Percentiles rank a stretch among this genome's conserved stretches.
Conservation (phyloP, 2,113 vertebrate species). For the Paralichthys olivaceus region DNA sequence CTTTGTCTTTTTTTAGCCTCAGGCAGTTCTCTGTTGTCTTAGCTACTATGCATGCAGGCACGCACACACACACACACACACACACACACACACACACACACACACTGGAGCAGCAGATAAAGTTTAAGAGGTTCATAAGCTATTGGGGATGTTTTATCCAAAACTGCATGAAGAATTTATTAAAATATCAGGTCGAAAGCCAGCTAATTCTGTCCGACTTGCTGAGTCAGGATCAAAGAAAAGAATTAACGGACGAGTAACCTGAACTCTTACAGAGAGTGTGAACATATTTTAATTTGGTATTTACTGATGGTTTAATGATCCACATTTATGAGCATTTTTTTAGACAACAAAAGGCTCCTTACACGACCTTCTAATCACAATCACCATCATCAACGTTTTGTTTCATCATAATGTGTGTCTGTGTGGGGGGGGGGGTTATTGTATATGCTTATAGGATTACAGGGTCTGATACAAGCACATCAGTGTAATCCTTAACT, state of each 20-base stretch:
- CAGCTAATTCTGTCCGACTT: slow-evolving; percentile 5
- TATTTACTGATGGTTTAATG: slow-evolving; percentile 7
- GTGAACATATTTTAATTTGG: not conserved
- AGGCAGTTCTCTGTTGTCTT: slow-evolving; percentile 10
- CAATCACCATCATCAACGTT: not conserved
- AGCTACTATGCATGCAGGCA: not conserved
- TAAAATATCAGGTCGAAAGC: slow-evolving; percentile 1
- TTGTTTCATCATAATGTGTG: not conserved
- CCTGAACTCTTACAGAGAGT: not conserved
- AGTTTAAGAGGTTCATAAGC: not conserved
- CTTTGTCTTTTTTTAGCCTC: slow-evolving; percentile 20
- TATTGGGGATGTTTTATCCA: not conserved
- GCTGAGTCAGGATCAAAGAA: not conserved
- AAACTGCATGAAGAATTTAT: not conserved
- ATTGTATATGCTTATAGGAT: slow-evolving; percentile 71
- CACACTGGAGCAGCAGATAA: not conserved
- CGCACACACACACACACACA: slow-evolving; percentile 4
- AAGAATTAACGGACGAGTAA: no score
- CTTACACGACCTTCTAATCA: not conserved
- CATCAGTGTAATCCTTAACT: slow-evolving; percentile 79
- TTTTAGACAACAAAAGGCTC: slow-evolving; percentile 20
- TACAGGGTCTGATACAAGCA: slow-evolving; percentile 67
- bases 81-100: not conserved
- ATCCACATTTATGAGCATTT: slow-evolving; percentile 5
- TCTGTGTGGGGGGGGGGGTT: slow-evolving; percentile 22